Percentiles rank a stretch among this genome's conserved stretches.
These are phyloP conservation scores for Tenebrio molitor DNA, from an alignment of 1,140 invertebrate species.

Conservation along the genomic window DNA sequence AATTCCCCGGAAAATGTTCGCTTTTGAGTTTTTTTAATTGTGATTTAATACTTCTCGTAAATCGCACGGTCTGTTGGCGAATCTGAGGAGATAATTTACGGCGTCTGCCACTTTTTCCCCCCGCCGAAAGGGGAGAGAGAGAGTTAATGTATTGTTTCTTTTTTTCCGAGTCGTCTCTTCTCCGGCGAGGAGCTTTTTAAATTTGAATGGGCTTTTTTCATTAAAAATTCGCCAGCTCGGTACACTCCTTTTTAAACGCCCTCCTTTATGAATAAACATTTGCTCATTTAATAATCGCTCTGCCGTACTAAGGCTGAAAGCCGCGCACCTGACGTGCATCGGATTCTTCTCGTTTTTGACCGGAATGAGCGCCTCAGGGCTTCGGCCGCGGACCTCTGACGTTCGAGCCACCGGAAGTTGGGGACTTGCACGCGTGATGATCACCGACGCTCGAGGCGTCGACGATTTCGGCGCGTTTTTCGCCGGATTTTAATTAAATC, in stretches of 20 bases:
- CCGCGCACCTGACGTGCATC: neutral
- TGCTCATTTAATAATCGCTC: constrained; percentile 30
- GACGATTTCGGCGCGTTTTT: neutral
- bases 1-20: constrained; percentile 31
- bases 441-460: no score
- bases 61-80: constrained; percentile 14
- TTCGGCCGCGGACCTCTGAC: no score
- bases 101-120: constrained; percentile 17
- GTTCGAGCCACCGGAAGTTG: neutral
- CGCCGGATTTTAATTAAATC: neutral
- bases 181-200: constrained; percentile 18
- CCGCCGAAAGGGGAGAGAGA: neutral
- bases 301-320: constrained; percentile 2
- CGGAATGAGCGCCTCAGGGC: no score
- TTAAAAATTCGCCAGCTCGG: constrained; percentile 20
- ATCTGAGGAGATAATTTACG: constrained; percentile 31
- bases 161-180: constrained; percentile 1
- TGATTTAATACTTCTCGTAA: constrained; percentile 27
- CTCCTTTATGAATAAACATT: constrained; percentile 34
- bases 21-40: constrained; percentile 32
- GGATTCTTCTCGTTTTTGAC: neutral
- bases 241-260: neutral
- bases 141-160: constrained; percentile 36
- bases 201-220: constrained; percentile 37
- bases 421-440: neutral